Evolutionary conservation across 2,113 vertebrate genomes (phyloP), one percentile per base, ranked within the genome.

Genomic region (Megatriorchis doriae): DNA sequence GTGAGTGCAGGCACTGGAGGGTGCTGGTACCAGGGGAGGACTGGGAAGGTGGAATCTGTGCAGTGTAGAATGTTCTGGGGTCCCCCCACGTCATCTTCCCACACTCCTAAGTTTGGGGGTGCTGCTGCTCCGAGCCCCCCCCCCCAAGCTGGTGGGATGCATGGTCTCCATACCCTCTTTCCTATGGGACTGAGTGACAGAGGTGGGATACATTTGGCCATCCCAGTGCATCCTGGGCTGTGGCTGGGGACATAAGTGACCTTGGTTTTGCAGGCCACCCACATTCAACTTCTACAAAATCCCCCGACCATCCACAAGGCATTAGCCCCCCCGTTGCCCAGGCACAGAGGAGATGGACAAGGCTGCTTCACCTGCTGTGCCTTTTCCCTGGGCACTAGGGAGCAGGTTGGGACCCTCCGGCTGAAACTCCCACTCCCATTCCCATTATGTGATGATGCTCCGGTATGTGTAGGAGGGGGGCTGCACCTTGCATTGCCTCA

Each of bases 231-330:
- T 65, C 34, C n/a, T 36, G 31, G n/a, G 18, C 56, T 48, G 32
- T 75, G 70, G 20, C n/a, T 80, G 68, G 13, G 32, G 31, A 97
- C 71, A 34, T 1, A 65, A 4, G 15, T 75, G 53, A 90, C 36
- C 26, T 87, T 93, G 36, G 23, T 94, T 96, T 95, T 95, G 52
- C 91, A 97, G 97, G 90, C 88, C 94, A 68, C 88, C 77, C 14
- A 3, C 25, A 0, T 73, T 87, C 68, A 81, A 81, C 55, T 42
- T 38, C 32, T 96, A 93, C 82, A 95, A 62, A 89, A 90, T 96
- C 26, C 97, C 97, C 22, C 94, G 89, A 31, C 91, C 94, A 1
- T 38, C 86, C 53, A 81, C 31, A 3, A 92, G 85, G 82, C 71
- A 97, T 45, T 97, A 97, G 42, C 9, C 9, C 38, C 38, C 61